Base-by-base conservation (phyloP, 2,113 vertebrate species). In the Apodemus sylvaticus region DNA sequence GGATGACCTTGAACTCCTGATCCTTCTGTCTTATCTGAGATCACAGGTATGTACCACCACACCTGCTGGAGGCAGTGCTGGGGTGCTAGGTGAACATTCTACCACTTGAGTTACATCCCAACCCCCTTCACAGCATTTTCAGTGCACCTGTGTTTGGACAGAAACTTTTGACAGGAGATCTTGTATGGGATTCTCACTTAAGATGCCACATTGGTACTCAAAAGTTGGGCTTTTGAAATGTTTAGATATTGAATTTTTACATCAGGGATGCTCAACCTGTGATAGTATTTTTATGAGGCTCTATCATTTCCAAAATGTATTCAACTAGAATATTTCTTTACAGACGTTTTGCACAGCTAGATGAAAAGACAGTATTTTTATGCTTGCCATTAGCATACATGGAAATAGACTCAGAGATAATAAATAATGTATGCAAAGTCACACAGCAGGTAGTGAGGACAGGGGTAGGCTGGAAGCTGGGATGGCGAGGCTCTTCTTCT, bases 241-340 rank as follows among this genome's bases (percentile, higher is more conserved):
- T 90, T 58, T 16, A 34, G n/a, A 68, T 24, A 76, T 85, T 83
- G n/a, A 20, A 53, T 66, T 76, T 62, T 85, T 62, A 20, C 13
- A 68, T 66, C 74, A 85, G 68, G 29, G 29, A 89, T 76, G 29
- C 17, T 85, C n/a, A 66, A 68, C 22, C 48, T 66, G 7, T 45
- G 51, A 90, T 36, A 73, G 19, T 82, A 81, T 91, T 95, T 94
- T 55, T 68, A 16, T 76, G 77, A 68, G 58, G 4, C 19, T 77
- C 87, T 95, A 34, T 73, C 77, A 82, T 90, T 96, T 96, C 60
- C 81, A 64, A 90, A 94, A 42, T 53, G 13, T 36, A 86, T 73
- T 90, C 42, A 78, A 93, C 12, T 81, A 92, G 34, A 89, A 85
- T 39, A 81, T 91, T 94, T 97, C 24, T 36, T 95, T 71, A 91